Evolutionary conservation across 2,113 vertebrate species (phyloP).

Genomic region (Nothobranchius kuhntae): DNA sequence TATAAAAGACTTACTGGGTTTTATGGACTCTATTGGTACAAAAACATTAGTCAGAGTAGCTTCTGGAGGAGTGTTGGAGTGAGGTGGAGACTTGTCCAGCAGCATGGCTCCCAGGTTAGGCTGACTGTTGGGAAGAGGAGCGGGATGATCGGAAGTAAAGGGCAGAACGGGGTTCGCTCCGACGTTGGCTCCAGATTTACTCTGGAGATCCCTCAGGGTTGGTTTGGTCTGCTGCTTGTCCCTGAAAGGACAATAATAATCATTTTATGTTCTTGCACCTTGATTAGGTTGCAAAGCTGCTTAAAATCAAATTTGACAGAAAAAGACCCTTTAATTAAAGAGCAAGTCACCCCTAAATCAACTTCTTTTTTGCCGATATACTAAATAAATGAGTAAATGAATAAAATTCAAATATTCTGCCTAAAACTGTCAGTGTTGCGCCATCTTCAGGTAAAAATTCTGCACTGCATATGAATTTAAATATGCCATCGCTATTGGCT

Average conservation of each 20-base stretch:
- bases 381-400: no score
- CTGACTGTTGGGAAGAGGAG: constrained; percentile 54
- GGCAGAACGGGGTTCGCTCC: constrained; percentile 39
- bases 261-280: background rate
- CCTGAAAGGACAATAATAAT: constrained; percentile 71
- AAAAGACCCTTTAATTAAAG: no score
- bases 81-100: constrained; percentile 53
- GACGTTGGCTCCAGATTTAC: constrained; percentile 72
- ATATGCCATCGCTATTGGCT: no score
- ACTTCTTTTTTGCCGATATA: no score
- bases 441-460: no score
- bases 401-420: no score
- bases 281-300: no score
- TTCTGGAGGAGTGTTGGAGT: constrained; percentile 67
- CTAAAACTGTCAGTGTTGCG: no score
- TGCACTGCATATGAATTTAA: no score
- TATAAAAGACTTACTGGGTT: constrained; percentile 86
- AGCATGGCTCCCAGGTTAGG: constrained; percentile 50
- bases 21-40: constrained; percentile 96
- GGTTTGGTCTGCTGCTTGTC: constrained; percentile 89
- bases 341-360: no score
- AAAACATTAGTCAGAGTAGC: constrained; percentile 85
- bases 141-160: constrained; percentile 67
- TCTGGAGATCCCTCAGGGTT: constrained; percentile 93
- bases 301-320: no score